These are phyloP conservation scores for Hesperia comma DNA, from an alignment of 2,888 invertebrate species.

Conservation along the genomic window DNA sequence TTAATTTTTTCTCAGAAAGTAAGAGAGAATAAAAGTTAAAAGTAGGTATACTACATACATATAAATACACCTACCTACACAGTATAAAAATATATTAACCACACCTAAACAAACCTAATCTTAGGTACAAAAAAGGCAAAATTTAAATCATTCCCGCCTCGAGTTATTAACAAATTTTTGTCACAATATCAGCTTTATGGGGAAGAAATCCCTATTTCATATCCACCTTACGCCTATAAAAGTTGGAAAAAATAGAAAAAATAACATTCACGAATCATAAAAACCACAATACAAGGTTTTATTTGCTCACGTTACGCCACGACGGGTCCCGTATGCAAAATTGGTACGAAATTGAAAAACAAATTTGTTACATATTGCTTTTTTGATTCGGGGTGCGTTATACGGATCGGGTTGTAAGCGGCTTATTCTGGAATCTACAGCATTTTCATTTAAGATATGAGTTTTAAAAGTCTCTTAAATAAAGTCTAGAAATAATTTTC, in stretches of 20 bases:
- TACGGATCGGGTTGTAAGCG: constrained; percentile 48
- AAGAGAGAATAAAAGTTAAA: no score
- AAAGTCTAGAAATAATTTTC: no score
- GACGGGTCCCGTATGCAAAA: constrained; percentile 78
- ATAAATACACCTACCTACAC: no score
- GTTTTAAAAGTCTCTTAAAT: no score
- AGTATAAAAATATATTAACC: no score
- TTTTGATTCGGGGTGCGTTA: constrained; percentile 62
- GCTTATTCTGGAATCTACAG: constrained; percentile 52
- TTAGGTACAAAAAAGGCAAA: constrained; percentile 43
- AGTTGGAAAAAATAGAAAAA: constrained; percentile 60
- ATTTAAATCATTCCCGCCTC: constrained; percentile 43
- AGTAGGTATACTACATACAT: no score
- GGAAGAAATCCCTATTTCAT: constrained; percentile 67
- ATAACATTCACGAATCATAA: constrained; percentile 76
- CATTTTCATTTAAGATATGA: neutral
- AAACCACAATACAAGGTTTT: constrained; percentile 77
- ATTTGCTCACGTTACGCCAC: constrained; percentile 64
- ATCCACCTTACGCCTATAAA: constrained; percentile 71
- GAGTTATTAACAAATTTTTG: constrained; percentile 60
- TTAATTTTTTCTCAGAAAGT: no score
- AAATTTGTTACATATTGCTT: constrained; percentile 84
- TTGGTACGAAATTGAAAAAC: constrained; percentile 84
- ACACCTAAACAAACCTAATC: no score
- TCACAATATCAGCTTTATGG: constrained; percentile 55